Conservation (phyloP, 2,797 vertebrate genomes). For the Pangasius sanitwongsei region DNA sequence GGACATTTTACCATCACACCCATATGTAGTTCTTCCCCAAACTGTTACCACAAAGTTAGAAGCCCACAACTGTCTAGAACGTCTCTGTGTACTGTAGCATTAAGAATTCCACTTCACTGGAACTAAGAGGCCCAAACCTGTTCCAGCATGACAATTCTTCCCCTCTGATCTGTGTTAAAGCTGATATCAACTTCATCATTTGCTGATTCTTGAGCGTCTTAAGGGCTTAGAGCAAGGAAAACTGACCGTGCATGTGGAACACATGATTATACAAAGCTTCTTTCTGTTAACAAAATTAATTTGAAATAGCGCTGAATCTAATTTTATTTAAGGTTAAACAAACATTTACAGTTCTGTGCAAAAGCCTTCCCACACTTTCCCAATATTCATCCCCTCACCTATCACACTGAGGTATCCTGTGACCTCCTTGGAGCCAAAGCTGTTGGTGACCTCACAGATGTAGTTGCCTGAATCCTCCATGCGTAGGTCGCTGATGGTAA, state of each 20-base stretch:
- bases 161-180: neutral
- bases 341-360: neutral
- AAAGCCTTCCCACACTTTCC: neutral
- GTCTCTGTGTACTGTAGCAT: neutral
- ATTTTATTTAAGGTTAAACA: neutral
- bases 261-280: neutral
- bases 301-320: neutral
- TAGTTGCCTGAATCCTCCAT: conserved; percentile 95
- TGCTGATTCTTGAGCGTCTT: neutral
- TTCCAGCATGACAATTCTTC: neutral
- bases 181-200: neutral
- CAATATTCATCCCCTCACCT: conserved; percentile 73
- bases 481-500: conserved; percentile 89
- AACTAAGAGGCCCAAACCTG: neutral
- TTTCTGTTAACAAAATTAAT: neutral
- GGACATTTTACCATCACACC: neutral
- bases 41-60: neutral
- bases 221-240: neutral
- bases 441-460: conserved; percentile 98
- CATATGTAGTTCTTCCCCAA: neutral
- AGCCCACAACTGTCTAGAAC: neutral
- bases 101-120: neutral
- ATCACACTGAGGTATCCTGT: conserved; percentile 91
- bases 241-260: neutral
- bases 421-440: conserved; percentile 95